Percentiles rank a stretch among this genome's conserved stretches.
phyloP scores from a whole-genome alignment of 2,888 invertebrate species.

The Meghimatium bilineatum region DNA sequence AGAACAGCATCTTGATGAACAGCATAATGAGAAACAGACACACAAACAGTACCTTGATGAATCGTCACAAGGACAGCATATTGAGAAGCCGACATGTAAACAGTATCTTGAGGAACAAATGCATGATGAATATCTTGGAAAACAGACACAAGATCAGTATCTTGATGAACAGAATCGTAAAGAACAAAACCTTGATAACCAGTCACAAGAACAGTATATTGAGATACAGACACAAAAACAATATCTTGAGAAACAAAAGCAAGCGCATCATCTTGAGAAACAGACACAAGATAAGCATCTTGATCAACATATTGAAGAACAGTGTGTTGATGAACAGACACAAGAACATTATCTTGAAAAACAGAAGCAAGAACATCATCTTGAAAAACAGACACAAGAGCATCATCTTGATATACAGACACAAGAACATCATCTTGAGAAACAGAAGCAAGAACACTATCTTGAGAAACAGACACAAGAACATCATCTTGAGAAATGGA shows the following conservation, averaged over 20 bases:
- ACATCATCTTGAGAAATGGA: not conserved
- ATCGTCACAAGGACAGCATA: not conserved
- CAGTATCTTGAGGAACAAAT: not conserved
- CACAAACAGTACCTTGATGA: not conserved
- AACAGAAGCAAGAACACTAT: not conserved
- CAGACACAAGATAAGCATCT: not conserved
- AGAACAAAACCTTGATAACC: not conserved
- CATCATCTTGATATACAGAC: not conserved
- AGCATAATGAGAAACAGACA: not conserved
- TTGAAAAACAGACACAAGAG: not conserved
- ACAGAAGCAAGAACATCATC: not conserved
- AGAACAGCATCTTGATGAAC: not conserved
- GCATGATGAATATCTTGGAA: not conserved
- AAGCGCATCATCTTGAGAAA: not conserved
- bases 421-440: constrained; percentile 6
- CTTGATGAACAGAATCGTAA: not conserved
- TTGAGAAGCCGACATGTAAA: not conserved
- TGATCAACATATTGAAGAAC: not conserved
- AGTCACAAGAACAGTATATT: not conserved
- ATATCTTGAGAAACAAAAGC: not conserved
- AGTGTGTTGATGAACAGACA: not conserved
- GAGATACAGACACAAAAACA: not conserved
- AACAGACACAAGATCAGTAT: not conserved
- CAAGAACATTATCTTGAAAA: not conserved
- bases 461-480: not conserved